Evolutionary conservation across 35 echinoderm and acorn worm genomes (phyloP).

Genomic region (Patiria miniata): DNA sequence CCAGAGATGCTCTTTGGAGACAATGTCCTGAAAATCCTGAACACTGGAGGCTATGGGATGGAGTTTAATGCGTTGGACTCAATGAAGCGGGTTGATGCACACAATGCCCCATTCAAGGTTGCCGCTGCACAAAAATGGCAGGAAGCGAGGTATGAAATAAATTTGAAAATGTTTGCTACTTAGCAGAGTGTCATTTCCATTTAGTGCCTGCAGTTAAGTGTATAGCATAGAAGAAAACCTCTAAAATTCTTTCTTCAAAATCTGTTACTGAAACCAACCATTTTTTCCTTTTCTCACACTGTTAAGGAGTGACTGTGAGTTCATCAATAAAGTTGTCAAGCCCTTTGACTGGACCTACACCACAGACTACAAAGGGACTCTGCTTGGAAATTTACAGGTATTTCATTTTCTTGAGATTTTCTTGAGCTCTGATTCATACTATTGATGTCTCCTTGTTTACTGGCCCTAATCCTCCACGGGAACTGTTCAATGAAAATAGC

Average conservation of each 20-base stretch:
- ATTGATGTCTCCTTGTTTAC: no score
- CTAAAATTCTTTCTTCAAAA: no score
- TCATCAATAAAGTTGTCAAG: constrained; percentile 89
- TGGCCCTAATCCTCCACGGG: no score
- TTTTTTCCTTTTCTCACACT: no score
- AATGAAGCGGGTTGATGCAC: constrained; percentile 74
- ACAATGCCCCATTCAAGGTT: constrained; percentile 77
- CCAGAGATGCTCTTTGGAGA: constrained; percentile 98
- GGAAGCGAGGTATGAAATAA: constrained; percentile 73
- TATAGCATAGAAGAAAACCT: no score
- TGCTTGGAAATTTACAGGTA: constrained; percentile 29
- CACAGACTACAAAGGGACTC: constrained; percentile 88
- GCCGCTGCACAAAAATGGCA: constrained; percentile 85
- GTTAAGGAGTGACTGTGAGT: constrained; percentile 80
- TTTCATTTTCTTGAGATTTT: no score
- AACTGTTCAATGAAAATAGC: not conserved
- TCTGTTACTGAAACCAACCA: no score
- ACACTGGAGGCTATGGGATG: constrained; percentile 75
- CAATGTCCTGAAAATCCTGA: constrained; percentile 65
- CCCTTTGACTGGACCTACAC: constrained; percentile 99
- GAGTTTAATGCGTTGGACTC: constrained; percentile 94
- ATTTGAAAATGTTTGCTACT: no score
- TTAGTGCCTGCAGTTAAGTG: no score
- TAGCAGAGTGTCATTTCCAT: no score
- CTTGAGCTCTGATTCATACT: no score